These are phyloP conservation scores for Chelonoidis abingdonii DNA, from an alignment of 2,113 vertebrate species.

Conservation along the genomic window DNA sequence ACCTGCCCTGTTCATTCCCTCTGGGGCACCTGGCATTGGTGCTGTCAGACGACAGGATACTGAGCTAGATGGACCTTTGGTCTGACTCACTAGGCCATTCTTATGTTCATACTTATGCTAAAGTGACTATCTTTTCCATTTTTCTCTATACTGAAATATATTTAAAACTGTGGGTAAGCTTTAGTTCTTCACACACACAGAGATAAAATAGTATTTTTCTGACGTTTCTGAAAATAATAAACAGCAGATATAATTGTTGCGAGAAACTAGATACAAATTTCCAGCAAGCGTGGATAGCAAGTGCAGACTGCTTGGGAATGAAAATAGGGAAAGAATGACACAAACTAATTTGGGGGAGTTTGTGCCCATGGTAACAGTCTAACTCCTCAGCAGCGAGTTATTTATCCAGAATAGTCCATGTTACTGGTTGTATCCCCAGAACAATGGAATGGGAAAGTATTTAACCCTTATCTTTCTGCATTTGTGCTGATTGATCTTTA, in stretches of 20 bases:
- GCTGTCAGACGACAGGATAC: too few relatives aligned
- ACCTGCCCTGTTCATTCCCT: too few relatives aligned
- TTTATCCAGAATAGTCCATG: neutral
- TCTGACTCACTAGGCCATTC: too few relatives aligned
- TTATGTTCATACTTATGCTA: neutral
- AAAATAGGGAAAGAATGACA: neutral
- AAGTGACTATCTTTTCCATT: neutral
- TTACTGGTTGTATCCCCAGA: neutral
- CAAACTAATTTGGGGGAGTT: neutral
- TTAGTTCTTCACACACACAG: neutral
- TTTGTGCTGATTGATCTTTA: neutral
- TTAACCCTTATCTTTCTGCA: neutral
- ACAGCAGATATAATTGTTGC: neutral
- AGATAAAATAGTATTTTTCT: neutral
- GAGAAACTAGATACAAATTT: neutral
- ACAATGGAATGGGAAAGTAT: neutral
- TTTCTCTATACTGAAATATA: neutral
- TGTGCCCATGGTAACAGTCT: neutral
- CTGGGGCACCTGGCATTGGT: too few relatives aligned
- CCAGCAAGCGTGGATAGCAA: neutral
- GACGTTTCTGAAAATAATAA: neutral
- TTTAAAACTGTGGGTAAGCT: neutral
- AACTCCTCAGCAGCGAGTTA: neutral
- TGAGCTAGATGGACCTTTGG: too few relatives aligned
- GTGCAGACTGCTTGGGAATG: neutral